These are phyloP conservation scores for Sinocyclocheilus anophthalmus DNA, from an alignment of 2,113 vertebrate species.

Conservation along the genomic window DNA sequence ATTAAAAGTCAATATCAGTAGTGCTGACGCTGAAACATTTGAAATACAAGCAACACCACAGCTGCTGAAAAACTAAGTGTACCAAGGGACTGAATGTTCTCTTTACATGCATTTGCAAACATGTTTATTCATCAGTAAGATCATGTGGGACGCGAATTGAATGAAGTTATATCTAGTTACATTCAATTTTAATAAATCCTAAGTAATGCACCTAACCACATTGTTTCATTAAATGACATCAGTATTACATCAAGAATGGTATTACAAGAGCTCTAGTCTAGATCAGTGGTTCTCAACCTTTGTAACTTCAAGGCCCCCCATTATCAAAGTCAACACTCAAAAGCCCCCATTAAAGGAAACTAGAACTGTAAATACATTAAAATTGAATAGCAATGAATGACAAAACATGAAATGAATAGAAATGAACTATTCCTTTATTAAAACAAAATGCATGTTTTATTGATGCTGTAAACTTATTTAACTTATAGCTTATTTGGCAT, in stretches of 20 bases:
- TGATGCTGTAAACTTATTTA: background rate
- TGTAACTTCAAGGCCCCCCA: background rate
- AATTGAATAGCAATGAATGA: background rate
- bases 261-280: background rate
- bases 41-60: background rate
- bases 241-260: slow-evolving; percentile 15
- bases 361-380: background rate
- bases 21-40: slow-evolving; percentile 19
- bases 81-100: slow-evolving; percentile 1
- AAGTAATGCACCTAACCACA: background rate
- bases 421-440: background rate
- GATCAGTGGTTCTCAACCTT: slow-evolving; percentile 8
- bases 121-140: background rate
- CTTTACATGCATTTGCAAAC: background rate
- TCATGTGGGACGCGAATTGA: background rate
- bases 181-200: background rate
- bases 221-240: background rate
- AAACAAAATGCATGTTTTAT: background rate
- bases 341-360: background rate
- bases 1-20: slow-evolving; percentile 28
- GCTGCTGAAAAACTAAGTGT: background rate
- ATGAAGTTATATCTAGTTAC: background rate
- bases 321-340: background rate
- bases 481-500: too few species aligned
- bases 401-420: background rate